A percentile compares a stretch with the other conserved stretches of the same genome.
phyloP scores from a whole-genome alignment of 2,888 invertebrate genomes.

The Xylophagus ater region DNA sequence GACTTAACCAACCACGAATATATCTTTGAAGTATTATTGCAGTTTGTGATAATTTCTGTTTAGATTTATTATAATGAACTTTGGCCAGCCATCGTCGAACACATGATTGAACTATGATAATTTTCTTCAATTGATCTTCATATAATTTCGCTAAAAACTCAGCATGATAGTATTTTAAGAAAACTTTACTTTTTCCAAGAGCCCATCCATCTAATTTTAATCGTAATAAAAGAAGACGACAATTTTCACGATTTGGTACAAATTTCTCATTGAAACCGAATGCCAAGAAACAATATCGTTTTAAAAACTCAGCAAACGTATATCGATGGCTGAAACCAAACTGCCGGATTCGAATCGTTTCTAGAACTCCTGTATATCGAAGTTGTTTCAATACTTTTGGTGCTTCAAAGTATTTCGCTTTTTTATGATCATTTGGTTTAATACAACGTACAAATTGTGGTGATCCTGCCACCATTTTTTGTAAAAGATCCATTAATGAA shows the following conservation, averaged over 20 bases:
- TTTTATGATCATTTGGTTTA: constrained; percentile 62
- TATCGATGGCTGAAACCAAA: constrained; percentile 70
- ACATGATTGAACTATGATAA: constrained; percentile 59
- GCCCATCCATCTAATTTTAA: constrained; percentile 70
- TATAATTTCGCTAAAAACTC: constrained; percentile 64
- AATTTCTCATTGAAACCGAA: constrained; percentile 59
- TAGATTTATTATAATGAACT: constrained; percentile 44
- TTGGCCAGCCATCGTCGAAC: constrained; percentile 59
- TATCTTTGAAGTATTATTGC: constrained; percentile 57
- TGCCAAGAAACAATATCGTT: constrained; percentile 66
- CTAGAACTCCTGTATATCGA: constrained; percentile 66
- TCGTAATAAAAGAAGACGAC: constrained; percentile 52
- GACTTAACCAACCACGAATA: constrained; percentile 54
- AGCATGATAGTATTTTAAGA: constrained; percentile 70
- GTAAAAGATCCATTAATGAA: constrained; percentile 67
- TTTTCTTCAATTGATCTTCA: constrained; percentile 59
- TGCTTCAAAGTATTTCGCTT: constrained; percentile 56
- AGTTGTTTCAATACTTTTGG: constrained; percentile 59
- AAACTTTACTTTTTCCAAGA: constrained; percentile 67
- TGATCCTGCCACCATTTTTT: constrained; percentile 68
- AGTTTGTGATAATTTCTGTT: constrained; percentile 51
- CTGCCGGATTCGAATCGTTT: constrained; percentile 67
- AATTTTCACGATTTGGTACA: constrained; percentile 55
- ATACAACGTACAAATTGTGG: constrained; percentile 74
- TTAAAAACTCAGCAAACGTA: constrained; percentile 62